Base-by-base conservation (phyloP, 1,140 invertebrate species). In the Drosophila malerkotliana region DNA sequence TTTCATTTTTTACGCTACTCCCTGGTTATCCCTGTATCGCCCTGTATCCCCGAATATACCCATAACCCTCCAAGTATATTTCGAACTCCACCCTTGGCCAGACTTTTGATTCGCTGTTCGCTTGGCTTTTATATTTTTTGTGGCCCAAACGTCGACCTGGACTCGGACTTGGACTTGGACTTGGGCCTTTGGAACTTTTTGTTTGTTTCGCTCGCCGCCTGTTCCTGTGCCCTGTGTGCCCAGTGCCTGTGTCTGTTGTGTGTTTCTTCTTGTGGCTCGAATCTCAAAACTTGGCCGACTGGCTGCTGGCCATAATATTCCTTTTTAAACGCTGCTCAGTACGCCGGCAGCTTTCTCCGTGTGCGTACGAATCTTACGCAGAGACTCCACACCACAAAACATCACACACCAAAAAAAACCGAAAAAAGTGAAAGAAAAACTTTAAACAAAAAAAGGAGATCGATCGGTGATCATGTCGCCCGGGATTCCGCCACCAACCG, bases 1-100 rank as follows among this genome's bases (percentile, higher is more conserved):
- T 87, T 87, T 87, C 78, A 88, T 87, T 87, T 87, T 87, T 87
- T 87, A 87, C 83, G 83, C 82, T 88, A 88, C 82, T 87, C 83
- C 72, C 68, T 55, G 54, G 63, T 51, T 49, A 61, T 64, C 55
- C 28, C n/a, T 44, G 28, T 21, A 52, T 34, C 32, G 41, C 41
- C 41, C 41, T 44, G 14, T 44, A 18, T 15, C n/a, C 41, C 41
- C n/a, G 15, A 44, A 57, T 26, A 26, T 18, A 28, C 45, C 41
- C 26, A 56, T 28, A 56, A 18, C 44, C 39, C 53, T 39, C 44
- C 34, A 3, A 3, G 26, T 26, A 37, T 37, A 37, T 37, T 12
- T 9, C 15, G 44, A 18, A 52, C 69, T 72, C 67, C 67, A 72
- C 68, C 68, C 67, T 72, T 58, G 55, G 56, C 69, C 55, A 24